Evolutionary conservation across 2,888 invertebrate species (phyloP).

Genomic region (Agelastica alni): DNA sequence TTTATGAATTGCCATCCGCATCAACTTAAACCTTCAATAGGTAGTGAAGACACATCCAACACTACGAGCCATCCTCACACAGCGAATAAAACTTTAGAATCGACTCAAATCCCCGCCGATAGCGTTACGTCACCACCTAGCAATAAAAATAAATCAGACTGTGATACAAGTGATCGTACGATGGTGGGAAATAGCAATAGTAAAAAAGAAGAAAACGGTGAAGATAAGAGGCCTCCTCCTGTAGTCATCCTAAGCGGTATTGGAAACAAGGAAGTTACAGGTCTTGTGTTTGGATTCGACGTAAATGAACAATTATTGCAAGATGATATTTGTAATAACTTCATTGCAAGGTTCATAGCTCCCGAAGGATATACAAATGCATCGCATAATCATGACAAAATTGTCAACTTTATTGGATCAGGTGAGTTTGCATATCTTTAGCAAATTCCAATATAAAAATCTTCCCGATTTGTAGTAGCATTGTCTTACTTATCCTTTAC

Average conservation of each 20-base stretch:
- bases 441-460: too few relatives aligned
- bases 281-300: slow-evolving; percentile 81
- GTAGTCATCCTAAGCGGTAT: slow-evolving; percentile 73
- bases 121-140: slow-evolving; percentile 4
- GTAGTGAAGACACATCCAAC: not conserved
- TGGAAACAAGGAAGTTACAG: slow-evolving; percentile 62
- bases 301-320: slow-evolving; percentile 73
- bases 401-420: slow-evolving; percentile 66
- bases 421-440: too few relatives aligned
- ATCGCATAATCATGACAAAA: slow-evolving; percentile 64
- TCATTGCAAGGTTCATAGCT: slow-evolving; percentile 56
- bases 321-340: slow-evolving; percentile 56
- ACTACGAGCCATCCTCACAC: not conserved
- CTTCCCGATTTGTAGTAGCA: too few relatives aligned
- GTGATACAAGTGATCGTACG: slow-evolving; percentile 41
- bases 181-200: slow-evolving; percentile 10
- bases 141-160: slow-evolving; percentile 30
- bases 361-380: slow-evolving; percentile 54
- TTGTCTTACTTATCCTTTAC: too few relatives aligned
- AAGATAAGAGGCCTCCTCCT: slow-evolving; percentile 61
- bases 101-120: slow-evolving; percentile 7
- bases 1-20: slow-evolving; percentile 51
- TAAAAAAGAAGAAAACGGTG: slow-evolving; percentile 6
- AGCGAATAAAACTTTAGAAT: slow-evolving; percentile 7
- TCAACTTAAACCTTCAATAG: not conserved